phyloP scores from a whole-genome alignment of 2,797 vertebrate genomes.

The Diplodus puntazzo region DNA sequence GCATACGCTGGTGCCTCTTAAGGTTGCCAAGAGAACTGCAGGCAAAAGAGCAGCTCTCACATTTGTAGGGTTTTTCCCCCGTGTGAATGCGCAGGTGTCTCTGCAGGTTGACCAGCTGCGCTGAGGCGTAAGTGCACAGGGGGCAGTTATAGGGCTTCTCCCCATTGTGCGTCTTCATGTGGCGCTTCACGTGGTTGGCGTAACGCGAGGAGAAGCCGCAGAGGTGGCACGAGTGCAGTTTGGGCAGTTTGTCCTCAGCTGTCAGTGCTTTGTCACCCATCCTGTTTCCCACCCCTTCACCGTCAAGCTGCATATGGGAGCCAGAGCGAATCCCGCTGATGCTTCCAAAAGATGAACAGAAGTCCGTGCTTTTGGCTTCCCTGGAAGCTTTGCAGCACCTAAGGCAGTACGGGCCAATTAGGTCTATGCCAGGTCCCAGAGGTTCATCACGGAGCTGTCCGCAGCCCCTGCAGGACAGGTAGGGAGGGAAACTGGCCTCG shows the following conservation, averaged over 20 bases:
- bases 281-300: conserved; percentile 46
- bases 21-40: conserved; percentile 99
- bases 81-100: conserved; percentile 97
- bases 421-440: conserved; percentile 88
- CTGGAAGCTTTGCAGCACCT: conserved; percentile 84
- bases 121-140: conserved; percentile 94
- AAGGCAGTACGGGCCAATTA: conserved; percentile 84
- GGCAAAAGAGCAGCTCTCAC: conserved; percentile 93
- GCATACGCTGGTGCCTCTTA: conserved; percentile 95
- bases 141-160: conserved; percentile 97
- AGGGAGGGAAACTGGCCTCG: conserved; percentile 81
- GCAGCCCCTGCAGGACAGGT: conserved; percentile 89
- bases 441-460: conserved; percentile 87
- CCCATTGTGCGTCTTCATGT: conserved; percentile 99
- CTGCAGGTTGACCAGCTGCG: conserved; percentile 97
- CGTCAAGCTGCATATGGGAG: conserved; percentile 59
- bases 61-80: conserved; percentile 97
- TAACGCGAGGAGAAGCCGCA: conserved; percentile 97
- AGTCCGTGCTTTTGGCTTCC: conserved; percentile 73
- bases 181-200: conserved; percentile 97
- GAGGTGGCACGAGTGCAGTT: conserved; percentile 93
- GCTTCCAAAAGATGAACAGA: conserved; percentile 73
- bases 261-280: conserved; percentile 58
- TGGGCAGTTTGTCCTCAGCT: conserved; percentile 77
- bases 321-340: conserved; percentile 62